phyloP scores from a whole-genome alignment of 2,113 vertebrate species.

The Phoxinus phoxinus region DNA sequence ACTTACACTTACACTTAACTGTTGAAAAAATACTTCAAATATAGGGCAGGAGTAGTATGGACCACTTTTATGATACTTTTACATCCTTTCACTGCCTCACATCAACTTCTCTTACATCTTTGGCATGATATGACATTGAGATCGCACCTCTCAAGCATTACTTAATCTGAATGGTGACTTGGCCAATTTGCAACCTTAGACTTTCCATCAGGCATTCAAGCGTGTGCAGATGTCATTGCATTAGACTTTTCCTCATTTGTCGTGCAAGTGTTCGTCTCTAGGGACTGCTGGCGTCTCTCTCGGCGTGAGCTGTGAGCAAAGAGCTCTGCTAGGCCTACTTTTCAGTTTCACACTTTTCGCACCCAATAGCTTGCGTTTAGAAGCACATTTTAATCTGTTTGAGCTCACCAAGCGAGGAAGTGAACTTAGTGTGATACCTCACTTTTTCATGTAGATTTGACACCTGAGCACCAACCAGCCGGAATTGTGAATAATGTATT shows the following conservation, averaged over 20 bases:
- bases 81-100: not conserved
- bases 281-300: not conserved
- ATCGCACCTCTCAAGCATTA: constrained; percentile 18
- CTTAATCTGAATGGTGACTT: constrained; percentile 16
- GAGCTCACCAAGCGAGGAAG: not conserved
- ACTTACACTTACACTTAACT: not conserved
- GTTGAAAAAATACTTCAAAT: not conserved
- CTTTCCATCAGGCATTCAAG: constrained; percentile 11
- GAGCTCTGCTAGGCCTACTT: not conserved
- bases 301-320: not conserved
- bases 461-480: not conserved
- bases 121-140: not conserved
- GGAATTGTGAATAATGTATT: constrained; percentile 39
- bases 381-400: not conserved
- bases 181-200: constrained; percentile 11
- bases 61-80: not conserved
- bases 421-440: not conserved
- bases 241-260: constrained; percentile 37
- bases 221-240: constrained; percentile 16
- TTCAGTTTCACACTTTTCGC: constrained; percentile 10
- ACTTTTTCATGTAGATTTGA: constrained; percentile 11
- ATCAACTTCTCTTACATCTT: not conserved
- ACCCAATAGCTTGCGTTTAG: not conserved
- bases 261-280: constrained; percentile 1
- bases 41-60: not conserved